Base-by-base conservation (phyloP, 2,888 invertebrate species). In the Euzetes globulus region DNA sequence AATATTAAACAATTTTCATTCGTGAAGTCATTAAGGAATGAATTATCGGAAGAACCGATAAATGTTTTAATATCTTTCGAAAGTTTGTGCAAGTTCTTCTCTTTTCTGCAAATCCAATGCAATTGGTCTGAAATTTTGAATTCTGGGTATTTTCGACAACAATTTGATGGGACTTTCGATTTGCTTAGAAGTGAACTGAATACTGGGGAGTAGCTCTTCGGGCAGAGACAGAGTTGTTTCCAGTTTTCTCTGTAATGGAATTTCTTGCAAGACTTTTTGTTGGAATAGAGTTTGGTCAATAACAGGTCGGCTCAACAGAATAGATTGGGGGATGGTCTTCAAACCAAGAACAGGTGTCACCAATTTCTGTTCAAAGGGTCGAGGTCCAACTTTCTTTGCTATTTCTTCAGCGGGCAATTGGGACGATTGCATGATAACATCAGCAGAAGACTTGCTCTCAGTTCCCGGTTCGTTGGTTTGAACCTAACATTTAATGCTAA, bases 391-490 rank as follows among this genome's bases (percentile, higher is more conserved):
- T 22, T 27, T 37, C 11, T 41, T 71, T 19, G 74, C 74, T 4
- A 74, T 74, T 17, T 74, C 74, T 55, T 71, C 71, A 0, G 74
- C 74, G 17, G 65, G 65, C 11, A 55, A 71, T 47, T 74, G 74
- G 1, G 71, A 71, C n/a, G 74, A 65, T 37, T 74, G 27, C 41
- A 74, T 25, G 15, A 17, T 47, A 0, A 74, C 71, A 33, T 60
- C 74, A 0, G 74, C 65, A 25, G 74, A 58, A 7, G 37, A 58
- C 19, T 71, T 63, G 33, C 19, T 74, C 41, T 74, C 74, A 45
- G 74, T 74, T 55, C 74, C 74, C 15, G 74, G 74, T 27, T 74
- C 74, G 27, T 74, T 74, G 19, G 74, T 74, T 19, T 65, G 65
- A 13, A 65, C 41, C 65, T 65, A 11, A 17, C 5, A 65, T 33